Evolutionary conservation across 2,888 invertebrate genomes (phyloP).

Genomic region (Serripes groenlandicus): DNA sequence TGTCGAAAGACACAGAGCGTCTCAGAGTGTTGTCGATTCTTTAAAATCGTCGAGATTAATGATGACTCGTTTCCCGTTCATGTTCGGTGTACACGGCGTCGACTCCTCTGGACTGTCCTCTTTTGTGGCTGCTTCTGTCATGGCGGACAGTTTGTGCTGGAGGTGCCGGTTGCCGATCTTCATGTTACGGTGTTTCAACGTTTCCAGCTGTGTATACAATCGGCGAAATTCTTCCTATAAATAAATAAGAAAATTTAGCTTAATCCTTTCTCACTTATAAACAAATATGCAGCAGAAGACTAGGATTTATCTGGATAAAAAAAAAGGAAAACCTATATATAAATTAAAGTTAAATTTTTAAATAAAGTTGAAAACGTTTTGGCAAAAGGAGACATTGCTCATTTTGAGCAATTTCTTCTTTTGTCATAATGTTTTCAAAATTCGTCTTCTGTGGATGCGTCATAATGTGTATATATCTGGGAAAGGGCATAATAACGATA

Average conservation of each 20-base stretch:
- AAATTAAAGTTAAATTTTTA: too few species aligned
- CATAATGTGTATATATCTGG: too few species aligned
- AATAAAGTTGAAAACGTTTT: too few species aligned
- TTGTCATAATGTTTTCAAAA: too few species aligned
- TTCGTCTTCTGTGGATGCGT: too few species aligned
- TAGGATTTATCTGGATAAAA: too few species aligned
- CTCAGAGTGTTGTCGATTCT: slow-evolving; percentile 77
- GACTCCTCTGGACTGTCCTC: slow-evolving; percentile 81
- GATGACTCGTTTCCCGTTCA: slow-evolving; percentile 84
- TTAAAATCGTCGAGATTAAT: slow-evolving; percentile 84
- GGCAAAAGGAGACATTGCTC: too few species aligned
- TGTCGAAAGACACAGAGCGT: slow-evolving; percentile 16
- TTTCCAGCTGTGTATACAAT: slow-evolving; percentile 92
- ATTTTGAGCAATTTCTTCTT: too few species aligned
- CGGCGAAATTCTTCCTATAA: slow-evolving; percentile 93
- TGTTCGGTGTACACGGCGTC: slow-evolving; percentile 80
- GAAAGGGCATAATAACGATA: too few species aligned
- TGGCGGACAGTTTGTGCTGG: slow-evolving; percentile 92
- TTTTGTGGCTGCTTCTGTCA: slow-evolving; percentile 92
- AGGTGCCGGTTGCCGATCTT: slow-evolving; percentile 92
- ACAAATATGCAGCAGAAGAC: too few species aligned
- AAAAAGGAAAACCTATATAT: too few species aligned
- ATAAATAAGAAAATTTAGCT: not conserved
- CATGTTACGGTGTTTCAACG: slow-evolving; percentile 92
- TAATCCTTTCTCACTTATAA: too few species aligned